phyloP scores from a whole-genome alignment of 37 sponge, comb jelly and placozoan species.

The Aplysina aerophoba region DNA sequence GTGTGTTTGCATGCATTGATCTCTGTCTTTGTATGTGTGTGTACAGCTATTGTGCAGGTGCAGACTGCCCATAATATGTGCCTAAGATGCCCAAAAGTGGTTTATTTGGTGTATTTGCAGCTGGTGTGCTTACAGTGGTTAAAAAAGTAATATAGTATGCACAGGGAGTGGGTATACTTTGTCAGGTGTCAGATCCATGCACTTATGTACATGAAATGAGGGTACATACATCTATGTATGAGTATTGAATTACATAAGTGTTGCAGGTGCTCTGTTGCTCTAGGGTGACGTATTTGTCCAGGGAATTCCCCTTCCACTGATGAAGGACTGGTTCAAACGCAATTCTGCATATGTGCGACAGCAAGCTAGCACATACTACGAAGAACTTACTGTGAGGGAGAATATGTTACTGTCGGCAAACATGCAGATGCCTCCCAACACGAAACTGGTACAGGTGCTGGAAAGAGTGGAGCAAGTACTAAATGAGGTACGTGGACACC shows the following conservation, averaged over 20 bases:
- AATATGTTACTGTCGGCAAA: slow-evolving; percentile 78
- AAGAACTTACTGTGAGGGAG: slow-evolving; percentile 80
- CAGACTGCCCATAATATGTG: no score
- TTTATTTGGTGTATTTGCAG: no score
- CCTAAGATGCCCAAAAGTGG: no score
- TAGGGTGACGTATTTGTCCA: slow-evolving; percentile 74
- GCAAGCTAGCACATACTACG: slow-evolving; percentile 72
- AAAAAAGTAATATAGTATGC: no score
- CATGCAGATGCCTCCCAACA: slow-evolving; percentile 66
- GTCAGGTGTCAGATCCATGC: no score
- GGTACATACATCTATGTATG: no score
- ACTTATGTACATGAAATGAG: no score
- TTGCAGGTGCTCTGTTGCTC: background rate
- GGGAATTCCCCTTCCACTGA: slow-evolving; percentile 49
- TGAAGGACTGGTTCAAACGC: slow-evolving; percentile 71
- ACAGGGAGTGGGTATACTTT: no score
- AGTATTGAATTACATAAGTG: no score
- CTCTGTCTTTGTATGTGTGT: background rate
- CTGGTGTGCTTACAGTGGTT: no score
- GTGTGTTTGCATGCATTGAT: background rate
- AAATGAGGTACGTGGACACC: slow-evolving; percentile 45
- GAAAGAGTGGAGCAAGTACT: slow-evolving; percentile 84
- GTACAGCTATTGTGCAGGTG: background rate
- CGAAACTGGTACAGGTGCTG: slow-evolving; percentile 56
- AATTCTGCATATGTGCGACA: slow-evolving; percentile 84